Base-by-base conservation (phyloP, 1,140 invertebrate species). In the Zaprionus nigranus region DNA sequence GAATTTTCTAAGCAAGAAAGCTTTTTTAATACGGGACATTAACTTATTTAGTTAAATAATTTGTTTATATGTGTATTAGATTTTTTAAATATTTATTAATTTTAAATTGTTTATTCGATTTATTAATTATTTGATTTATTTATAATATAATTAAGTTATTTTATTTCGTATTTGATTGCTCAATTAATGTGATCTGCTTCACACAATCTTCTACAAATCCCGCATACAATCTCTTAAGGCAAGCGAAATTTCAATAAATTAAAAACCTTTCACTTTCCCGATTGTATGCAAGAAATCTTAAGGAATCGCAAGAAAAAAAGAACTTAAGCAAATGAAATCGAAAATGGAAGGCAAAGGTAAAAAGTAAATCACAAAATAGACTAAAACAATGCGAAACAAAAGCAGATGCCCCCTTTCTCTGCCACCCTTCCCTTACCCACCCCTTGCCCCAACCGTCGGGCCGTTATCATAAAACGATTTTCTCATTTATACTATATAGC, bases 391-490 rank as follows among this genome's bases (percentile, higher is more conserved):
- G 53, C 9, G 51, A 74, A 69, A 54, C 17, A 36, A 74, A 68
- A 58, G 28, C 66, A 75, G 66, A 70, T 75, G 71, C 58, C 65
- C 58, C 46, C 40, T 7, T 17, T 7, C 30, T 30, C 17, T 53
- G 30, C 15, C 46, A 7, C 30, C 49, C 28, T 40, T 2, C 60
- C 20, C 43, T 20, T 6, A 12, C 40, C 22, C 17, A 17, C 46
- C 53, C 1, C 20, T 15, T 30, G 62, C 15, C 15, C 3, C 17
- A 64, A 34, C 40, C 59, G 30, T 63, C 67, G 54, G 80, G 75
- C 61, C 60, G 79, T 78, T 82, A 90, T 90, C 82, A 90, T 90
- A 87, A 90, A 90, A 88, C 86, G 87, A 91, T 90, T 90, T 90
- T 83, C 86, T 82, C 82, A 83, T 82, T 91, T 87, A 75, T 69